Base-by-base conservation (phyloP, 2,113 vertebrate genomes). In the Nettapus auritus region DNA sequence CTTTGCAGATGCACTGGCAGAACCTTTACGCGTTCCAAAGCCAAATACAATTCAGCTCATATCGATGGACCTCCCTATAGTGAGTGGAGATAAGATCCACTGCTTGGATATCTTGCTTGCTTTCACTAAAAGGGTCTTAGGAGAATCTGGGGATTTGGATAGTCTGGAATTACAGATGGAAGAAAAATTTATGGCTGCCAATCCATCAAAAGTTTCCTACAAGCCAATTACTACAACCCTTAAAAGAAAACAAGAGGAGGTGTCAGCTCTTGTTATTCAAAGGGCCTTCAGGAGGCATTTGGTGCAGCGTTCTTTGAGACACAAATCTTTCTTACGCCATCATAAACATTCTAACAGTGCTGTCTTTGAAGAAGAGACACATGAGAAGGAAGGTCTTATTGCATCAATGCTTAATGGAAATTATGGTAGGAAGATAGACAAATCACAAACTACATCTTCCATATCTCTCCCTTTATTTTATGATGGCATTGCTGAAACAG, bases 41-140 rank as follows among this genome's bases (percentile, higher is more conserved):
- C 99, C 99, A 20, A 99, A 99, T 56, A 98, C 93, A 73, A 97
- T 98, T 80, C 98, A 99, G 7, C 98, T 99, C 42, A 98, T 99
- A 53, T 82, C 98, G 8, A 99, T 99, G 99, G 99, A 99, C 95
- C 97, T 99, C 88, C 99, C 99, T 26, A 99, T 99, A 98, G 98
- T 99, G n/a, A 99, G 98, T 13, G 99, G 98, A 19, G 98, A 99
- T 85, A 98, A 98, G 77, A 99, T 99, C 79, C 99, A 99, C 97
- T 99, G 99, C 95, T 95, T 99, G 97, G 99, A 99, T 96, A 98
- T 99, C 86, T 98, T 99, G 94, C 99, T 99, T 71, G 99, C 99
- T 76, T 99, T 99, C 96, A 99, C 99, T 70, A 99, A 99, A 53
- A 98, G 98, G 11, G 99, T 99, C 18, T 98, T 99, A 23, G 99